These are phyloP conservation scores for Saturnia pavonia DNA, from an alignment of 2,888 invertebrate genomes.

Conservation along the genomic window DNA sequence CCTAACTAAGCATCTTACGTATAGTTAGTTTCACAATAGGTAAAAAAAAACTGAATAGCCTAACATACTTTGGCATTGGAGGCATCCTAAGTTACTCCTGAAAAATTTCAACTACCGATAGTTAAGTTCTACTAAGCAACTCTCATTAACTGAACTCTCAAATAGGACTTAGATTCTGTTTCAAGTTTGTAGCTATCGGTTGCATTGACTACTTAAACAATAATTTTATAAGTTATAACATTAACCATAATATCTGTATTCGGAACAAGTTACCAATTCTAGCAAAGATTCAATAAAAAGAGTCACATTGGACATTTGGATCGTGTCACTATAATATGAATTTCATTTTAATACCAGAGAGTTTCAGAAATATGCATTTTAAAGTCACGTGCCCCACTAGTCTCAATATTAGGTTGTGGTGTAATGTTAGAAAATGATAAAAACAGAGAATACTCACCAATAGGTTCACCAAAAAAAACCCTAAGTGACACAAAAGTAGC, in stretches of 20 bases:
- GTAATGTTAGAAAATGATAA: neutral
- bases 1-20: no score
- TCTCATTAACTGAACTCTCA: neutral
- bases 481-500: constrained; percentile 51
- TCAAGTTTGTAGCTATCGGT: neutral
- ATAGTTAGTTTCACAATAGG: neutral
- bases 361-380: neutral
- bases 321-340: no score
- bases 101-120: neutral
- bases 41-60: neutral
- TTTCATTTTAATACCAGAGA: no score
- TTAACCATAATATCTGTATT: neutral
- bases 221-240: neutral
- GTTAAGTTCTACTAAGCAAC: neutral
- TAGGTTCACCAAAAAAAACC: constrained; percentile 47
- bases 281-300: no score
- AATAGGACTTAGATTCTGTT: neutral
- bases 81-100: neutral
- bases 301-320: no score
- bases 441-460: constrained; percentile 51
- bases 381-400: neutral
- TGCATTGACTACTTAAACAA: neutral
- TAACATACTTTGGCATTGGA: no score
- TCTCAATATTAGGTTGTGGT: no score
- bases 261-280: no score